phyloP scores from a whole-genome alignment of 1,140 invertebrate genomes.

The Aphaenogaster floridana region DNA sequence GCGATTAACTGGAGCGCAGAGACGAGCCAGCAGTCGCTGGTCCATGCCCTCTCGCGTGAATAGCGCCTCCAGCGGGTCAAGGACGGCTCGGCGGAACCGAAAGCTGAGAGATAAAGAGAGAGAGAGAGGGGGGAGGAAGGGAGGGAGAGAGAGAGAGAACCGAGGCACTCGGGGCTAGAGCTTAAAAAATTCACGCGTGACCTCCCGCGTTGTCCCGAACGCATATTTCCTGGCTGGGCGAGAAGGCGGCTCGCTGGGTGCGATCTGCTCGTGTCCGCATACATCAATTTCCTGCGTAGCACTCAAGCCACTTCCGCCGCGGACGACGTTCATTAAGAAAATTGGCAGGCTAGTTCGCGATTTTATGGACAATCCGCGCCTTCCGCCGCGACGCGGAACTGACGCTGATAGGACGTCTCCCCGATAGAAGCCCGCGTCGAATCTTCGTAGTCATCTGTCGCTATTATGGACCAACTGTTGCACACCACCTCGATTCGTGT shows the following conservation, averaged over 20 bases:
- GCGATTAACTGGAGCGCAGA: conserved; percentile 47
- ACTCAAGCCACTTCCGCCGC: conserved; percentile 39
- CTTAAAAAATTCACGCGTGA: conserved; percentile 54
- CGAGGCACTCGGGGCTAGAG: neutral
- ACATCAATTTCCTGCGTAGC: conserved; percentile 49
- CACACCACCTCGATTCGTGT: conserved; percentile 30
- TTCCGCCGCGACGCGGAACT: neutral
- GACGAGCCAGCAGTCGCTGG: conserved; percentile 31
- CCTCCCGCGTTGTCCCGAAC: conserved; percentile 43
- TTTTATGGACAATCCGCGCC: conserved; percentile 14
- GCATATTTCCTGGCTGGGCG: conserved; percentile 43
- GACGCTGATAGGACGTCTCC: conserved; percentile 1
- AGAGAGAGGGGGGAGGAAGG: neutral
- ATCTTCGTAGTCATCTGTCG: conserved; percentile 39
- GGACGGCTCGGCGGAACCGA: conserved; percentile 42
- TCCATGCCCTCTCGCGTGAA: conserved; percentile 35
- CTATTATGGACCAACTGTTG: conserved; percentile 59
- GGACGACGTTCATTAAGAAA: conserved; percentile 55
- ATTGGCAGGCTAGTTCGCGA: conserved; percentile 37
- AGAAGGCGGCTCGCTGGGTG: neutral
- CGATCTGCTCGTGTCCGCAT: conserved; percentile 15
- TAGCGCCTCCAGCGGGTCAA: conserved; percentile 63
- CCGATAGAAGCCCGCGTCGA: conserved; percentile 9
- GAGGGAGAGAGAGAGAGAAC: neutral
- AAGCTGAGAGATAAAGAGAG: neutral